These are phyloP conservation scores for Lasius platythorax DNA, from an alignment of 2,888 invertebrate genomes.

Conservation along the genomic window DNA sequence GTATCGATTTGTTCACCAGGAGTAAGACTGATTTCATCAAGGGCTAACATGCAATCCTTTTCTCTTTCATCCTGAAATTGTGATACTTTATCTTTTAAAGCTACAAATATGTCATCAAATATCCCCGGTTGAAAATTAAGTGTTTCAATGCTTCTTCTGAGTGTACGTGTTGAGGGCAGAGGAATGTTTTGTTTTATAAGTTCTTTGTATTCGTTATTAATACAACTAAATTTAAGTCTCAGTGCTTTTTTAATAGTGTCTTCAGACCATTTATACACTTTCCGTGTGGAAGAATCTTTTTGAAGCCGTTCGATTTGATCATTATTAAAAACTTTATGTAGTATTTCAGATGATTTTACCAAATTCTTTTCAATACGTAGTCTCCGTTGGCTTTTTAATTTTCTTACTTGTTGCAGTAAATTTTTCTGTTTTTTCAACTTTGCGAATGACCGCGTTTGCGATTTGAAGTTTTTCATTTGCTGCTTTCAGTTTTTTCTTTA, in stretches of 20 bases:
- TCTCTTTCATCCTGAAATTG: neutral
- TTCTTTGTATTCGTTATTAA: neutral
- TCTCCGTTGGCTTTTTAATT: neutral
- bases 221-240: neutral
- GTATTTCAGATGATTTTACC: neutral
- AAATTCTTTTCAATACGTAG: neutral
- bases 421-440: no score
- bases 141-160: neutral
- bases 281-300: slow-evolving; percentile 37
- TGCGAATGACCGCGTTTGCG: no score
- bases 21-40: neutral
- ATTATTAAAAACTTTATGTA: neutral
- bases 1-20: slow-evolving; percentile 27
- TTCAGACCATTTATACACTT: slow-evolving; percentile 11
- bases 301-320: slow-evolving; percentile 18
- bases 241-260: slow-evolving; percentile 45
- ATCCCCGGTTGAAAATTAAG: neutral
- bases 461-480: no score
- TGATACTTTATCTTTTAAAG: neutral
- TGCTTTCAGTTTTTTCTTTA: no score
- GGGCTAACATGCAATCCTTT: neutral
- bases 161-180: neutral
- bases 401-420: neutral
- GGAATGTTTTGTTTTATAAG: neutral
- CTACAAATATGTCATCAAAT: neutral